Percentiles rank a stretch among this genome's conserved stretches.
Conservation (phyloP, 2,113 vertebrate species). For the Strix uralensis region DNA sequence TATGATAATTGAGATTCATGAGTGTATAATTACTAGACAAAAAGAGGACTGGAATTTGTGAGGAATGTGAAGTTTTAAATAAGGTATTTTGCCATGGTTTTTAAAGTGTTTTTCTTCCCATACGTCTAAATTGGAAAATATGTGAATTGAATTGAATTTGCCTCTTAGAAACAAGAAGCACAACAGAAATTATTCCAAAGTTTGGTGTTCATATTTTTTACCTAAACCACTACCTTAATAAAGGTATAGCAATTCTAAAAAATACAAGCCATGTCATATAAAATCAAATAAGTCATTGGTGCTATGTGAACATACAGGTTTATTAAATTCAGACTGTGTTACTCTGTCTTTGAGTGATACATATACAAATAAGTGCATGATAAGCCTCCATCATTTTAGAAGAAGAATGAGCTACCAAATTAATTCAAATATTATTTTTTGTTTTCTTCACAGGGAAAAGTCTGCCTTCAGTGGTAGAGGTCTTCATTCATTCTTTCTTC, state of each 20-base stretch:
- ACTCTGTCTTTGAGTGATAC: background rate
- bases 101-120: background rate
- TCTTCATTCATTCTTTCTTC: background rate
- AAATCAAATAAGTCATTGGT: background rate
- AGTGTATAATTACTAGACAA: background rate
- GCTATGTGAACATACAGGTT: background rate
- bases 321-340: background rate
- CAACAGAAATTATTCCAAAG: background rate
- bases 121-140: background rate
- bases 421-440: background rate
- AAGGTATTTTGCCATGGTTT: background rate
- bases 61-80: background rate
- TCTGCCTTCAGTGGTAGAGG: background rate
- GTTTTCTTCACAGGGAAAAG: background rate
- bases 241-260: background rate
- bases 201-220: background rate
- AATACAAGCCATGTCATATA: background rate
- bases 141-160: background rate
- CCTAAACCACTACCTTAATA: background rate
- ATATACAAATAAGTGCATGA: background rate
- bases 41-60: background rate
- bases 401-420: background rate
- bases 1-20: background rate
- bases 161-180: background rate
- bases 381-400: background rate